These are phyloP conservation scores for Bos taurus DNA, from an alignment of 2,113 vertebrate genomes.

Conservation along the genomic window ARS-UCD2.0 NC_037346.1:22592501-22593000, in stretches of 20 bases:
- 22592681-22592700: background rate
- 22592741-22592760: background rate
- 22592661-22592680: background rate
- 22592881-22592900: background rate
- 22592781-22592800: background rate
- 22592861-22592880: background rate
- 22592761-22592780: background rate
- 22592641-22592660: background rate
- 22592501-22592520: background rate
- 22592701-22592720: background rate
- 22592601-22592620: background rate
- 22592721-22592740: background rate
- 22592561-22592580: background rate
- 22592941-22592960: background rate
- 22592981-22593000: background rate
- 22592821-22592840: background rate
- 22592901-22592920: background rate
- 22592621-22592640: background rate
- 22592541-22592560: background rate
- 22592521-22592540: background rate
- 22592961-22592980: background rate
- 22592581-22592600: background rate
- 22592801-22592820: background rate
- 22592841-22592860: background rate
- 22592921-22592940: background rate